Base-by-base conservation (phyloP, 2,797 vertebrate genomes). In the Myoxocephalus aenaeus region DNA sequence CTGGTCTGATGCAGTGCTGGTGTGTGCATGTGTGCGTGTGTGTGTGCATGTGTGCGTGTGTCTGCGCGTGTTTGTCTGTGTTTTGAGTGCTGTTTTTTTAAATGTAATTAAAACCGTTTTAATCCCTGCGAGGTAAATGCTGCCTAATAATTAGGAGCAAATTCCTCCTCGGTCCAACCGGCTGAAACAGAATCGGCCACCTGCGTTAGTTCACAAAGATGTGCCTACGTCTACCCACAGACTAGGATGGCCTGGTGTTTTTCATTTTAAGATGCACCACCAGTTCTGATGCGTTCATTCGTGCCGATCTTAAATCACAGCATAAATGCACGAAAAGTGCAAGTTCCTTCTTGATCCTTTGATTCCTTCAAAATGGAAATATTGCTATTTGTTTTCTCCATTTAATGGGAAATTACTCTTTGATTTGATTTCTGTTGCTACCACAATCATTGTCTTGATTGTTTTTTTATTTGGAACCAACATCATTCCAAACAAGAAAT, bases 21-120 rank as follows among this genome's bases (percentile, higher is more conserved):
- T 15, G 65, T 72, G 57, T 59, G 53, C 68, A 38, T 70, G 36
- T 65, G 57, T 11, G 61, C 67, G 57, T 58, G 51, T 75, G 44
- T 74, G 42, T 4, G 42, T 17, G 64, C 67, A 51, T 59, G 53
- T 75, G 44, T 72, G 42, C 70, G 32, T 18, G 64, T 70, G 50
- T 64, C 46, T 18, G 64, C 73, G 54, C 75, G 38, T 50, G 18
- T 69, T n/a, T 64, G 22, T 57, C 42, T 82, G 58, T 38, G 46
- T 2, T 1, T 36, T 36, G 54, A 46, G 57, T 40, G 15, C 70
- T 51, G 53, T 51, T 80, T 75, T 82, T 83, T 27, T 70, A 22
- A 78, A 57, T 71, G 79, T 83, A 86, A 88, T 89, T 87, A 87
- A 85, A 84, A 74, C 10, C 38, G 56, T 68, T 81, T 79, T 77